Evolutionary conservation across 2,113 vertebrate genomes (phyloP).

Genomic region (Sinocyclocheilus anophthalmus): DNA sequence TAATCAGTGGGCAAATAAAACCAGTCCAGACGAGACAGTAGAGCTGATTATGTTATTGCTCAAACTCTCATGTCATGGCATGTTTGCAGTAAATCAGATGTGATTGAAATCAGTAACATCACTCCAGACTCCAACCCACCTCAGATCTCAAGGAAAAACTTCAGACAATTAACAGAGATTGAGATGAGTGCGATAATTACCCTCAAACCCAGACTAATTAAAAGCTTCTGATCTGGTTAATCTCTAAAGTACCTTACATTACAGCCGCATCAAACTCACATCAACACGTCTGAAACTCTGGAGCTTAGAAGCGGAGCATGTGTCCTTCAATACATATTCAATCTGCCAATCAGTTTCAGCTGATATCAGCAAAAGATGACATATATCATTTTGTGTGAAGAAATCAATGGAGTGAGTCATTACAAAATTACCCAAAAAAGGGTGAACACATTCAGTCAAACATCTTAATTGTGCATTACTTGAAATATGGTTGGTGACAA

Average conservation of each 20-base stretch:
- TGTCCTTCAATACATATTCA: no score
- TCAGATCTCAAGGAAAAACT: not conserved
- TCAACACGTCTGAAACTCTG: not conserved
- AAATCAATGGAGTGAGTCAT: no score
- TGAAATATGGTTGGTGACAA: no score
- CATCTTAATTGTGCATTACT: no score
- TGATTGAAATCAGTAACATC: not conserved
- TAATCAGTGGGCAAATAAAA: slow-evolving; percentile 1
- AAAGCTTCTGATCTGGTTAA: not conserved
- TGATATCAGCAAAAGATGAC: no score
- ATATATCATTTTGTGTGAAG: no score
- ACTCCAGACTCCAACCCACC: not conserved
- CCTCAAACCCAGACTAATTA: not conserved
- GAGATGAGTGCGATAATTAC: not conserved
- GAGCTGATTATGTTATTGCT: not conserved
- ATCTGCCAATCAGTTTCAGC: no score
- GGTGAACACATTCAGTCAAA: no score
- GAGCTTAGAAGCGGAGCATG: not conserved
- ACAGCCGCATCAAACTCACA: not conserved
- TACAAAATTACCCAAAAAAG: no score
- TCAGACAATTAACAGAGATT: not conserved
- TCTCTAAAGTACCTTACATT: not conserved
- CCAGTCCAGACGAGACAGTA: not conserved
- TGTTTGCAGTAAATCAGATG: not conserved
- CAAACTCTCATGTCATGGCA: not conserved